Evolutionary conservation across 2,888 invertebrate genomes (phyloP).

Genomic region (Dasysyrphus albostriatus): DNA sequence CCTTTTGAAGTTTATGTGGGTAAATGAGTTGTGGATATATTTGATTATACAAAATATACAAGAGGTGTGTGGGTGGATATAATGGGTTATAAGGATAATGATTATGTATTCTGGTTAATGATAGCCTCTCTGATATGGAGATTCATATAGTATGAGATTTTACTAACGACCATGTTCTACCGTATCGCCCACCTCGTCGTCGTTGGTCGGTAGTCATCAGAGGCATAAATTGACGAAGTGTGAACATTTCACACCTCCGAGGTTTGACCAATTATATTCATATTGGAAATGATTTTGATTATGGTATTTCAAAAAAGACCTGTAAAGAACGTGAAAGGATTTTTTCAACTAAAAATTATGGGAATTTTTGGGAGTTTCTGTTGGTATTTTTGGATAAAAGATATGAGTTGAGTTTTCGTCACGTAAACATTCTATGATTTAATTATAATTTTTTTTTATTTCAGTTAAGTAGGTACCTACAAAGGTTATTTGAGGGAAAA

Average conservation of each 20-base stretch:
- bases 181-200: conserved; percentile 1
- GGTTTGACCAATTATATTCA: conserved; percentile 71
- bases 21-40: conserved; percentile 29
- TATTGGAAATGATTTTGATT: conserved; percentile 55
- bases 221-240: conserved; percentile 66
- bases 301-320: conserved; percentile 37
- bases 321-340: conserved; percentile 51
- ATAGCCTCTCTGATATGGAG: conserved; percentile 46
- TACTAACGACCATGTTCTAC: conserved; percentile 5
- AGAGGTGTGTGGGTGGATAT: conserved; percentile 6
- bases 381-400: too few relatives aligned
- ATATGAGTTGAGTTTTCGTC: too few relatives aligned
- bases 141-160: conserved; percentile 21
- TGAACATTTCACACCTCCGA: conserved; percentile 72
- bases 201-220: neutral
- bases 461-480: too few relatives aligned
- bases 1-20: conserved; percentile 74
- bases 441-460: too few relatives aligned
- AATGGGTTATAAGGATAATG: conserved; percentile 58
- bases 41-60: neutral
- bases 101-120: conserved; percentile 75
- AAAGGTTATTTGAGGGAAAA: too few relatives aligned
- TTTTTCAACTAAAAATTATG: neutral
- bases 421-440: too few relatives aligned
- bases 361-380: neutral